Percentiles rank a stretch among this genome's conserved stretches.
phyloP scores from a whole-genome alignment of 2,113 vertebrate genomes.

The Pseudorectes ferrugineus region DNA sequence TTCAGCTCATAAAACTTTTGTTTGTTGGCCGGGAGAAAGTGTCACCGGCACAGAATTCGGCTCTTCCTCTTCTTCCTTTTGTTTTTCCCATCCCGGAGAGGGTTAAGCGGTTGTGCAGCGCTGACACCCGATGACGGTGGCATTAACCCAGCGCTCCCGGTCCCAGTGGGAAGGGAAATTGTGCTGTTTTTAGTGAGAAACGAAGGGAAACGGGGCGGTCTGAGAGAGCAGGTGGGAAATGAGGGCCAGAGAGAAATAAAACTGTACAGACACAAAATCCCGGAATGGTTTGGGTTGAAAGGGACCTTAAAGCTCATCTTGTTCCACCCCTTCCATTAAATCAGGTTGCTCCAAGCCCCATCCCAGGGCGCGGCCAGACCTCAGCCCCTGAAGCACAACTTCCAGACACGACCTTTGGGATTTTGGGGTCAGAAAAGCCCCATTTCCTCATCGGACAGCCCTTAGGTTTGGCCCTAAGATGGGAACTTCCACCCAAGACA shows the following conservation, averaged over 20 bases:
- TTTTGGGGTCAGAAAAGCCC: rapidly evolving
- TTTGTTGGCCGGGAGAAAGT: constrained; percentile 26
- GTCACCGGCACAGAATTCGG: background rate
- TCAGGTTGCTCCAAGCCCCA: background rate
- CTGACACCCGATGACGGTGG: background rate
- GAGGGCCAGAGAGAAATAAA: background rate
- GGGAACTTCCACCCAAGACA: rapidly evolving
- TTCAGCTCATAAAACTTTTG: constrained; percentile 24
- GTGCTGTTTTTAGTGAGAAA: rapidly evolving
- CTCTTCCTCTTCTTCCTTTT: background rate
- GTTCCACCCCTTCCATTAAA: background rate
- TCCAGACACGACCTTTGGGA: rapidly evolving
- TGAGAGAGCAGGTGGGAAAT: background rate
- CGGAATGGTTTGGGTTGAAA: background rate
- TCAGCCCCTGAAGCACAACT: rapidly evolving
- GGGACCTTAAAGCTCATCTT: background rate
- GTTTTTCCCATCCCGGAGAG: background rate
- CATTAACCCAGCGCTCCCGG: background rate
- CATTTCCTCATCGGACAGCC: rapidly evolving
- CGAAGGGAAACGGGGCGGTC: rapidly evolving
- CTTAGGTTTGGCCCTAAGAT: rapidly evolving
- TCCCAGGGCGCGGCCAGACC: background rate
- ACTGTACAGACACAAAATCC: rapidly evolving
- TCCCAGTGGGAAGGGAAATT: rapidly evolving
- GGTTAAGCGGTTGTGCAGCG: background rate